Evolutionary conservation across 2,888 invertebrate species (phyloP).

Genomic region (Mythimna albipuncta): DNA sequence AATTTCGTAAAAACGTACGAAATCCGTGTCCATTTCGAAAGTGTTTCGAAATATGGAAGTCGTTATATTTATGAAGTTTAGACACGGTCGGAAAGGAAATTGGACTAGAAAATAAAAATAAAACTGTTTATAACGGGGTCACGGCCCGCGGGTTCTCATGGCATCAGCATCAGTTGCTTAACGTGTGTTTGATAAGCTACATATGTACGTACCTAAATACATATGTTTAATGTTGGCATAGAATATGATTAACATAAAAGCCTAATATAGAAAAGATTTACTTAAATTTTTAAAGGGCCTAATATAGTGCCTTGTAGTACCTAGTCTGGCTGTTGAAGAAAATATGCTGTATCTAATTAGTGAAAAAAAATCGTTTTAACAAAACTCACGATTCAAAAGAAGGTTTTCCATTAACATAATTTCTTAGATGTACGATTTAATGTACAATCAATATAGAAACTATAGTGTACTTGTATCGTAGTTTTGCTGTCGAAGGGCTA

Average conservation of each 20-base stretch:
- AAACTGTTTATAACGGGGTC: slow-evolving; percentile 79
- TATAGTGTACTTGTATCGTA: neutral
- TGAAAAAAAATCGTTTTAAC: neutral
- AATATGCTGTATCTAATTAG: neutral
- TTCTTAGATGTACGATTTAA: neutral
- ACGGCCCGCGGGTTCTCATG: slow-evolving; percentile 79
- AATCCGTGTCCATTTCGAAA: slow-evolving; percentile 79
- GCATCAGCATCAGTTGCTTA: slow-evolving; percentile 74
- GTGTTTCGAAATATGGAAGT: slow-evolving; percentile 82
- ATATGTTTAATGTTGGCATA: slow-evolving; percentile 27
- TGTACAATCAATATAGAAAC: neutral
- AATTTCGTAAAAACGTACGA: slow-evolving; percentile 78
- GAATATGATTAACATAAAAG: slow-evolving; percentile 21
- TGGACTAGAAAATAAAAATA: slow-evolving; percentile 84
- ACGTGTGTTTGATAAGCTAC: slow-evolving; percentile 61
- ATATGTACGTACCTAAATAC: slow-evolving; percentile 59
- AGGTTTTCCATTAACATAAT: neutral
- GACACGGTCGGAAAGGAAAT: slow-evolving; percentile 84
- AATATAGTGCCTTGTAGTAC: slow-evolving; percentile 41
- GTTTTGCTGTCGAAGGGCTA: slow-evolving; percentile 22
- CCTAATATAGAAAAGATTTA: neutral
- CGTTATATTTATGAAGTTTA: slow-evolving; percentile 81
- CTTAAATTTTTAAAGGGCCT: slow-evolving; percentile 5
- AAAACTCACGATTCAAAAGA: neutral
- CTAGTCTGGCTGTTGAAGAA: slow-evolving; percentile 56